Evolutionary conservation across 2,797 vertebrate genomes (phyloP).

Genomic region (Nothura maculosa): DNA sequence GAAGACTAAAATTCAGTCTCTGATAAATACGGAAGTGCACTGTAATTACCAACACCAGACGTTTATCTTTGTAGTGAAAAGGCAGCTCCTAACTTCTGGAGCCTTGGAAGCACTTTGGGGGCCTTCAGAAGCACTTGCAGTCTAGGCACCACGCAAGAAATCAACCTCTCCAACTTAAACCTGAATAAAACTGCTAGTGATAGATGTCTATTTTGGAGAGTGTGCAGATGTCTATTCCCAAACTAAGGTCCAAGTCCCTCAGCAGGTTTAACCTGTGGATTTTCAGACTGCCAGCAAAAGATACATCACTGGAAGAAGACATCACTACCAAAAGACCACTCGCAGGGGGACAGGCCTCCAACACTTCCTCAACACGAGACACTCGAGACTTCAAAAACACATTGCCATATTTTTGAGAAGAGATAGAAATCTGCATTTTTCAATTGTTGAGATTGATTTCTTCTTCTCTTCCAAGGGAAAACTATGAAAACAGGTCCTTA

Average conservation of each 20-base stretch:
- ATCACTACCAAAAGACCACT: background rate
- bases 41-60: background rate
- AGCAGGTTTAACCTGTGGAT: background rate
- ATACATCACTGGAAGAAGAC: background rate
- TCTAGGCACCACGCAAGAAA: background rate
- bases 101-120: background rate
- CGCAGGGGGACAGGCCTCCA: rapidly evolving
- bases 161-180: background rate
- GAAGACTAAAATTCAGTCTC: background rate
- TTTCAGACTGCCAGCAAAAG: background rate
- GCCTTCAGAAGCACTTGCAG: background rate
- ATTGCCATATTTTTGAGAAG: background rate
- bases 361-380: background rate
- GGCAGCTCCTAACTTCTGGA: background rate
- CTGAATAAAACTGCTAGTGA: background rate
- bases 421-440: constrained; percentile 21
- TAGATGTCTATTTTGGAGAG: background rate
- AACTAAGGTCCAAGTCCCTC: background rate
- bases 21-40: background rate
- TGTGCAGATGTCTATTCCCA: background rate
- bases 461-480: background rate
- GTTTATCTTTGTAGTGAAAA: background rate
- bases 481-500: background rate
- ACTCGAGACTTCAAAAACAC: background rate
- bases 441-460: background rate